Conservation (phyloP, 2,797 vertebrate genomes). For the Parauchenoglanis punctatus region DNA sequence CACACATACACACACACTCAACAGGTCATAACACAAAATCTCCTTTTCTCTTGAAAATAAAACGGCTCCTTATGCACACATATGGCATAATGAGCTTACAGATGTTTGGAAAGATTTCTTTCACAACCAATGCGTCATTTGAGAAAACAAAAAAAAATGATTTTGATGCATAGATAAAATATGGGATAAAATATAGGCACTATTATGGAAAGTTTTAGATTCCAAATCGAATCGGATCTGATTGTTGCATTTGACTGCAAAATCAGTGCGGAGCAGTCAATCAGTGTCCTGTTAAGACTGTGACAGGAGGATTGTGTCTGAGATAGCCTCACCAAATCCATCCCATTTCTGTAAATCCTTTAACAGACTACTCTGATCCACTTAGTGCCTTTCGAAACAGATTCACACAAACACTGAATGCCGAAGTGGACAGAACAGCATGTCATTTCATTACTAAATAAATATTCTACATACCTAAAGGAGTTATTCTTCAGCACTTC, state of each 20-base stretch:
- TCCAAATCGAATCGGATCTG: neutral
- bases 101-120: neutral
- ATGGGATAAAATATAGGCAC: no score
- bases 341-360: slow-evolving; percentile 61
- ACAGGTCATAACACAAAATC: neutral
- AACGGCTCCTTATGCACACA: neutral
- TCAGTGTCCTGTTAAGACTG: slow-evolving; percentile 30
- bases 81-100: neutral
- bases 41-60: neutral
- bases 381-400: slow-evolving; percentile 58
- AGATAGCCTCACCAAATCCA: slow-evolving; percentile 62
- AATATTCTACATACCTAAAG: neutral
- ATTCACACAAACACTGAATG: slow-evolving; percentile 49
- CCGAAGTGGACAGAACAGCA: slow-evolving; percentile 30
- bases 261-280: slow-evolving; percentile 24
- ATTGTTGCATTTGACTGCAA: neutral
- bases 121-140: neutral
- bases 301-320: slow-evolving; percentile 46
- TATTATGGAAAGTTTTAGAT: neutral
- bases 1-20: neutral
- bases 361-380: slow-evolving; percentile 61
- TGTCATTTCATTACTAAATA: neutral
- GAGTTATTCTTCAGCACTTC: neutral
- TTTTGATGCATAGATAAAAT: neutral
- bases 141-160: neutral